A percentile compares a stretch with the other conserved stretches of the same genome.
These are phyloP conservation scores for Meloidogyne exigua DNA, from an alignment of 1,140 invertebrate species.

Conservation along the genomic window DNA sequence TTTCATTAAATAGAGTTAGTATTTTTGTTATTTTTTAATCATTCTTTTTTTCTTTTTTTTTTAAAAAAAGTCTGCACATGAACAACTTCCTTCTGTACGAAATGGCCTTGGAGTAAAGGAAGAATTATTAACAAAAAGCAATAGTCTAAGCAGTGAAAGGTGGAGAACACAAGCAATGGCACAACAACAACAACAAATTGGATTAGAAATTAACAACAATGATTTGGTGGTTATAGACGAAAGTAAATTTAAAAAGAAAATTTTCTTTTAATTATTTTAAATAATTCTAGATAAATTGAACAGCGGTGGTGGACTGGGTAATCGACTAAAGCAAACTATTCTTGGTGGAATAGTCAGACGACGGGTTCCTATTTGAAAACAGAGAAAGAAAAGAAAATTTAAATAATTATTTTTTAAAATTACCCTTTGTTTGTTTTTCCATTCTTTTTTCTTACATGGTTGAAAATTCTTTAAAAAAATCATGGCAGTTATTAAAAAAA, in stretches of 20 bases:
- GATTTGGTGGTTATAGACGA: background rate
- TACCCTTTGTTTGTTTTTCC: background rate
- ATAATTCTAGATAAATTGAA: slow-evolving; percentile 25
- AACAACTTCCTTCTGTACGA: background rate
- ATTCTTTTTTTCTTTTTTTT: background rate
- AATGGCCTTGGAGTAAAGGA: background rate
- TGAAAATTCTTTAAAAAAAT: background rate
- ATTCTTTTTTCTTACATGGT: background rate
- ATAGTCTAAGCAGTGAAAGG: slow-evolving; percentile 54
- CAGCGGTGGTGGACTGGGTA: slow-evolving; percentile 30
- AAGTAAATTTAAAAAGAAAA: slow-evolving; percentile 6
- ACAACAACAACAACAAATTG: background rate
- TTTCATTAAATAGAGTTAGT: slow-evolving; percentile 54
- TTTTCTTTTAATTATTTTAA: background rate
- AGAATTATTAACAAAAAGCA: slow-evolving; percentile 58
- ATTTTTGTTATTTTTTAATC: background rate
- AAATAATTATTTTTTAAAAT: background rate
- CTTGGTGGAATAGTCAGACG: slow-evolving; percentile 35
- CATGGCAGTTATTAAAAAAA: background rate
- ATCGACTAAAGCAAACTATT: slow-evolving; percentile 50
- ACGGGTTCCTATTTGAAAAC: slow-evolving; percentile 16
- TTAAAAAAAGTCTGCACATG: slow-evolving; percentile 11
- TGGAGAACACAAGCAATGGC: slow-evolving; percentile 46
- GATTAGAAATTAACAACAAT: background rate
- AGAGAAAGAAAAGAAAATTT: background rate